Evolutionary conservation across 2,888 invertebrate species (phyloP).

Genomic region (Oxycera nigricornis): DNA sequence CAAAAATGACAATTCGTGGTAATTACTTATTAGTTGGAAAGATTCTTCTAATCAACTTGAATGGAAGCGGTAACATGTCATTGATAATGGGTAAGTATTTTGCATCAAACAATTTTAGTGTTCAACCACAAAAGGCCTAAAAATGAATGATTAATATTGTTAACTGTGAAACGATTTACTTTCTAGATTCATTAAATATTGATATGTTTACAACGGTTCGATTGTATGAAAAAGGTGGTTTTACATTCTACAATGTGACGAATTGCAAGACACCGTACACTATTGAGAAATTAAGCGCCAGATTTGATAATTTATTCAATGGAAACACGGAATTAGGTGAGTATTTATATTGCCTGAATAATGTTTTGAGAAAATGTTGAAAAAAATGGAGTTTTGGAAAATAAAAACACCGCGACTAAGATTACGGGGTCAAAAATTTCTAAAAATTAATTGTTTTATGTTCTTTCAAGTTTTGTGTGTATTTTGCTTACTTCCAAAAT

Average conservation of each 20-base stretch:
- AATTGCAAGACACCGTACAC: slow-evolving; percentile 71
- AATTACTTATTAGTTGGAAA: slow-evolving; percentile 73
- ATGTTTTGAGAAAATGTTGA: too few species aligned
- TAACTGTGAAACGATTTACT: not conserved
- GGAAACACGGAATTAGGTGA: slow-evolving; percentile 74
- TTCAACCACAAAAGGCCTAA: too few species aligned
- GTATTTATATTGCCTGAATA: slow-evolving; percentile 50
- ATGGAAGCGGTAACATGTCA: slow-evolving; percentile 72
- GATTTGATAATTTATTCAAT: slow-evolving; percentile 76
- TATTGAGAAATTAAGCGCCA: slow-evolving; percentile 71
- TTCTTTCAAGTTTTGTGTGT: too few species aligned
- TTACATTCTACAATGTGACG: slow-evolving; percentile 74
- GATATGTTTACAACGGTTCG: slow-evolving; percentile 71
- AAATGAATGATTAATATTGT: not conserved
- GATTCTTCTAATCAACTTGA: slow-evolving; percentile 73
- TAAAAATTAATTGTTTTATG: too few species aligned
- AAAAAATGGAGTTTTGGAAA: too few species aligned
- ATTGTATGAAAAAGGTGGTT: slow-evolving; percentile 69
- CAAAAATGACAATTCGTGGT: slow-evolving; percentile 67
- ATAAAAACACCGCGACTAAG: too few species aligned
- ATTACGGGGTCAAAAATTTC: too few species aligned
- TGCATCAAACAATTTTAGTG: too few species aligned
- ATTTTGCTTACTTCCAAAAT: too few species aligned
- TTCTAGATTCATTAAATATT: slow-evolving; percentile 71
- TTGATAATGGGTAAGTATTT: not conserved